Conservation (phyloP, 1,140 invertebrate species). For the Heterodera schachtii region DNA sequence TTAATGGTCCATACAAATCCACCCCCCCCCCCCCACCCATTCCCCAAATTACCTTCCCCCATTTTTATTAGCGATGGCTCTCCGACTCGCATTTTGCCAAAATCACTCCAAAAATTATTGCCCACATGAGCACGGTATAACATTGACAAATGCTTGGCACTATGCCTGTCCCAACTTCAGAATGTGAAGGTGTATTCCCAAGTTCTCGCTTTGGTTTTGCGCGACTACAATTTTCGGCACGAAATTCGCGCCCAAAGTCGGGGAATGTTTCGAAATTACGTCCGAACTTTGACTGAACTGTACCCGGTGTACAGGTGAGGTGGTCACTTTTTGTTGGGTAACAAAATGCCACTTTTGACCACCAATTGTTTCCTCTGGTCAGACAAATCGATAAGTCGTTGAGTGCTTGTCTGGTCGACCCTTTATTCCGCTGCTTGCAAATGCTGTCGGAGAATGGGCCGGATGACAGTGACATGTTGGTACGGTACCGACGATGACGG, state of each 20-base stretch:
- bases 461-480: slow-evolving; percentile 34
- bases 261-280: slow-evolving; percentile 37
- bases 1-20: no score
- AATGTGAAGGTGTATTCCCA: slow-evolving; percentile 39
- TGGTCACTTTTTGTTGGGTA: neutral
- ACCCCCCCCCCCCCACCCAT: neutral
- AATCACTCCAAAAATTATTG: slow-evolving; percentile 38
- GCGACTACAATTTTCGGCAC: slow-evolving; percentile 35
- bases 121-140: slow-evolving; percentile 29
- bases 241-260: slow-evolving; percentile 36
- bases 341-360: no score
- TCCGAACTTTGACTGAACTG: slow-evolving; percentile 34
- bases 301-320: slow-evolving; percentile 40
- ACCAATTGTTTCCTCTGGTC: neutral
- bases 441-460: slow-evolving; percentile 29
- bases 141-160: neutral
- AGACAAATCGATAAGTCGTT: slow-evolving; percentile 42
- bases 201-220: slow-evolving; percentile 30
- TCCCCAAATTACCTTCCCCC: neutral
- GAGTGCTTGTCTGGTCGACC: slow-evolving; percentile 38
- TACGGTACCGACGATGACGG: neutral
- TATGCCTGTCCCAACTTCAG: slow-evolving; percentile 10
- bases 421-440: slow-evolving; percentile 36
- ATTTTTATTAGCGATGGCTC: slow-evolving; percentile 31
- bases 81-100: slow-evolving; percentile 40